Evolutionary conservation across 2,888 invertebrate genomes (phyloP).

Genomic region (Pandemis cinnamomeana): DNA sequence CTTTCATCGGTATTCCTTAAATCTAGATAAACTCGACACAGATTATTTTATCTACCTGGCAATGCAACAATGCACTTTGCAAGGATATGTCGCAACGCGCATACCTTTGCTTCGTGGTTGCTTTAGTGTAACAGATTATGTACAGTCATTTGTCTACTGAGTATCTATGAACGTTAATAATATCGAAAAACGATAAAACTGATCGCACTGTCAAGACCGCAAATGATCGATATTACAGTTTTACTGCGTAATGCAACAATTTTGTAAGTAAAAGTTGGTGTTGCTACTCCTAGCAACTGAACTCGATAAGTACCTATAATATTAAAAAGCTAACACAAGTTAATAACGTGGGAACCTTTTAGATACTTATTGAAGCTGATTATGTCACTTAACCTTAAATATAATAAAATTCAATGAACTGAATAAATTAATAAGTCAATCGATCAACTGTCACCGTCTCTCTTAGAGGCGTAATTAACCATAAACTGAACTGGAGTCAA

Average conservation of each 20-base stretch:
- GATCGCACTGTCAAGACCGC: background rate
- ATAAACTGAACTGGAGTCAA: too few species aligned
- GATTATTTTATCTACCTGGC: conserved; percentile 37
- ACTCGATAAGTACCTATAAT: background rate
- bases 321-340: background rate
- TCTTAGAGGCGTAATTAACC: background rate
- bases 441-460: background rate
- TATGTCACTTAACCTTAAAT: background rate
- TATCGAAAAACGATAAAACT: conserved; percentile 26
- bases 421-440: background rate
- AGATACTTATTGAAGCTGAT: background rate
- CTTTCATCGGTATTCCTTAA: conserved; percentile 16
- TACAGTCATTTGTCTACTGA: conserved; percentile 16
- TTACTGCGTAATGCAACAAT: background rate
- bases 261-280: conserved; percentile 1
- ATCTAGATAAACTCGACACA: conserved; percentile 37
- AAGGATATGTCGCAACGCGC: conserved; percentile 35
- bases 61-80: conserved; percentile 38
- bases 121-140: conserved; percentile 6
- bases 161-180: conserved; percentile 17
- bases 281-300: background rate
- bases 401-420: background rate
- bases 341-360: background rate
- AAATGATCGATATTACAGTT: conserved; percentile 11
- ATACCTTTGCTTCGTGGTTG: conserved; percentile 19